Conservation (phyloP, 2,113 vertebrate genomes). For the Microcebus murinus region DNA sequence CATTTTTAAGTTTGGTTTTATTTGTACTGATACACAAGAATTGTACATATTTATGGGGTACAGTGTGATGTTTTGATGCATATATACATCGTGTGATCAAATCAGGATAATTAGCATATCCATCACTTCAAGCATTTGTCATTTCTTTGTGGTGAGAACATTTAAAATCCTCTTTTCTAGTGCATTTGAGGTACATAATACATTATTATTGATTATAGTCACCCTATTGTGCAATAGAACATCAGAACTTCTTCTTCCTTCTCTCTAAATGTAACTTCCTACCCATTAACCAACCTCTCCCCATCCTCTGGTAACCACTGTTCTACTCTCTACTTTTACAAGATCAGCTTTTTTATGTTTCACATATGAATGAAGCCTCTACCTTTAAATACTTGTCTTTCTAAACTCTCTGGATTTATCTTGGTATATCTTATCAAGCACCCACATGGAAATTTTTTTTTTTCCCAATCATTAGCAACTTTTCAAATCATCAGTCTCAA, state of each 20-base stretch:
- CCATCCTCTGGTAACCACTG: neutral
- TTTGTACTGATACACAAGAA: neutral
- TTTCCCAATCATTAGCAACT: neutral
- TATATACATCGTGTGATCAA: too few relatives aligned
- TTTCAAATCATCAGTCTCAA: neutral
- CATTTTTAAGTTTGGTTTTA: neutral
- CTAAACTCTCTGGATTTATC: slow-evolving; percentile 5
- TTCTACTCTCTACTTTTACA: neutral
- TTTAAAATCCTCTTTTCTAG: neutral
- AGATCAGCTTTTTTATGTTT: neutral
- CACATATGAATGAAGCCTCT: neutral
- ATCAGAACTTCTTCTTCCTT: neutral
- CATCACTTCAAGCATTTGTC: too few relatives aligned
- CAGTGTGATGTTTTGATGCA: neutral
- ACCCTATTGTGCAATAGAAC: neutral
- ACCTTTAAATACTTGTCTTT: slow-evolving; percentile 31
- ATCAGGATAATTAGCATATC: too few relatives aligned
- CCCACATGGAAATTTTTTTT: neutral
- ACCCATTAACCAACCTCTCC: neutral
- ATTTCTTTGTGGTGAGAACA: too few relatives aligned
- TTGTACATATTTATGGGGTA: neutral
- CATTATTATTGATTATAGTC: neutral
- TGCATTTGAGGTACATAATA: neutral
- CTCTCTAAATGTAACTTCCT: neutral
- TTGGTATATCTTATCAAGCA: neutral